Evolutionary conservation across 2,888 invertebrate genomes (phyloP).

Genomic region (Temnothorax ravouxi): DNA sequence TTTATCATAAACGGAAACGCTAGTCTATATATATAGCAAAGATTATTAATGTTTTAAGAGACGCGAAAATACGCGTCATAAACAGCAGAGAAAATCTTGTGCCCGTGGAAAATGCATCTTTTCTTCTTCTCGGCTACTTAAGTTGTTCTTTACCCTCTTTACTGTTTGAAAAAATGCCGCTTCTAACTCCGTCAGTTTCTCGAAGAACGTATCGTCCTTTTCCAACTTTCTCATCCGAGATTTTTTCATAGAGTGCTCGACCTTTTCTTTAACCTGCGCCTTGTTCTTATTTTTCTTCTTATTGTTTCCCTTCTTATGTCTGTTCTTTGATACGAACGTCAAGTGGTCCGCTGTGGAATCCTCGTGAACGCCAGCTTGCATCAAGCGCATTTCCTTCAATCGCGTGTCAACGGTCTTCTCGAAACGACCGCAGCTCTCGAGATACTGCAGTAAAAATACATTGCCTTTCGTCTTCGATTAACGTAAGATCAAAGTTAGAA

Average conservation of each 20-base stretch:
- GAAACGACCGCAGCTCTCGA: slow-evolving; percentile 79
- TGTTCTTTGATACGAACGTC: slow-evolving; percentile 35
- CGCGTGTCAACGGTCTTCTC: slow-evolving; percentile 79
- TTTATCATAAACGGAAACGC: neutral
- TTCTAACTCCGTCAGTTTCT: neutral
- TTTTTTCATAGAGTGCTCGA: neutral
- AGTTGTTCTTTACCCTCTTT: slow-evolving; percentile 6
- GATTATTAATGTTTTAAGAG: slow-evolving; percentile 25
- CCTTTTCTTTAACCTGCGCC: neutral
- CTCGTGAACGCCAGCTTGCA: slow-evolving; percentile 12
- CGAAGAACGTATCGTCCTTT: slow-evolving; percentile 3
- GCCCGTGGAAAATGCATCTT: neutral
- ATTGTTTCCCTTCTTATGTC: neutral
- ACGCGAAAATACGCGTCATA: slow-evolving; percentile 6
- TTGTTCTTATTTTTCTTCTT: slow-evolving; percentile 6
- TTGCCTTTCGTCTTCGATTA: slow-evolving; percentile 10
- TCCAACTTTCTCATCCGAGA: neutral
- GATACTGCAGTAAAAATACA: slow-evolving; percentile 70
- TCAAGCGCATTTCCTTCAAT: slow-evolving; percentile 78
- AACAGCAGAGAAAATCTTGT: neutral
- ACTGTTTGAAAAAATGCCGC: slow-evolving; percentile 26
- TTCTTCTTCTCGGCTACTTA: slow-evolving; percentile 9
- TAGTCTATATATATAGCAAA: neutral
- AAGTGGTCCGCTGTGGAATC: neutral
- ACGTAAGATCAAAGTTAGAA: slow-evolving; percentile 1